Base-by-base conservation (phyloP, 2,888 invertebrate species). In the Venusia cambrica region DNA sequence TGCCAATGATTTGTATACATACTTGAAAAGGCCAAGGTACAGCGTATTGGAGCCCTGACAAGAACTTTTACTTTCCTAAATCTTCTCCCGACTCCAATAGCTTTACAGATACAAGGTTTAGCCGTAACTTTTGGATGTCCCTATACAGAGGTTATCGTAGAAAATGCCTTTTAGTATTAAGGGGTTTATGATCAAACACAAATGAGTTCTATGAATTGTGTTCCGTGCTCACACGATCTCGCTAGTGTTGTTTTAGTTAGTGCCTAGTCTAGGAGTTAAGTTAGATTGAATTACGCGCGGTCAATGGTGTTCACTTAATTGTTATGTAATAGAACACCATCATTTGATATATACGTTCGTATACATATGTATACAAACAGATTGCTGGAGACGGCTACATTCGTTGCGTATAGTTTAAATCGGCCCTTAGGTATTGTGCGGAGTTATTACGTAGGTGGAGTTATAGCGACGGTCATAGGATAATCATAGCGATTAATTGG, bases 171-270 rank as follows among this genome's bases (percentile, higher is more conserved):
- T 72, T 83, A 81, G 78, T 65, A 51, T 25, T 81, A 78, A 80
- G 76, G 69, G 64, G 27, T 16, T 67, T 71, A 61, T 63, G n/a
- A n/a, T n/a, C n/a, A n/a, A n/a, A 73, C 64, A 72, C 64, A 64
- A 64, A 59, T 62, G 51, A 42, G 48, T 54, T 56, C 48, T 35
- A 32, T 54, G 61, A 62, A 70, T 75, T 80, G 81, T 85, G 85
- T 87, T 83, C 83, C 76, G 76, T 83, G 80, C 83, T 83, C 84
- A 84, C 70, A 72, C 73, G 87, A 87, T 87, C 87, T 87, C 87
- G 81, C 76, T 87, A 85, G 84, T 80, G 74, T 74, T 73, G 38
- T 54, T 77, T 83, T 83, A 84, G 83, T 85, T 81, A 84, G 79
- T 75, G 80, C 74, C 75, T 80, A 51, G 34, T 25, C 15, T 81